Evolutionary conservation across 2,888 invertebrate genomes (phyloP).

Genomic region (Leptopilina drosophilae): DNA sequence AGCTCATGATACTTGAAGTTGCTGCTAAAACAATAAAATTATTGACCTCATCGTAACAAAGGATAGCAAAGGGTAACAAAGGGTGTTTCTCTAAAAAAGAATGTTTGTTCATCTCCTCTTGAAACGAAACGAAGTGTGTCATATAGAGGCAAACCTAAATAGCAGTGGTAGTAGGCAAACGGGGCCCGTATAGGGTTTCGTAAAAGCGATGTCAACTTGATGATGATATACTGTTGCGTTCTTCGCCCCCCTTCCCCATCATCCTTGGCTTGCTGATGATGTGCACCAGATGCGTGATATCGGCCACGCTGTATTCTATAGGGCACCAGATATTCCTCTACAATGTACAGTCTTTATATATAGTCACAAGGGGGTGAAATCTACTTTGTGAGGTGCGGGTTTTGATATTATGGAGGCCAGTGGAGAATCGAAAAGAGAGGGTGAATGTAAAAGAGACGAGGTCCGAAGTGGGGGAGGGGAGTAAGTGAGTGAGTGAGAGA

Average conservation of each 20-base stretch:
- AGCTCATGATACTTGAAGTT: too few species aligned
- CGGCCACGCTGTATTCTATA: slow-evolving; percentile 5
- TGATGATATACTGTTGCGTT: slow-evolving; percentile 75
- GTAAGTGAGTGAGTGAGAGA: too few species aligned
- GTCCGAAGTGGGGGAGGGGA: slow-evolving; percentile 47
- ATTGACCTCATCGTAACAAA: too few species aligned
- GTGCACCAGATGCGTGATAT: slow-evolving; percentile 50
- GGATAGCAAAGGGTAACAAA: neutral
- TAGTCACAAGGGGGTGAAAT: slow-evolving; percentile 49
- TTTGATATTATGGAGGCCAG: slow-evolving; percentile 54
- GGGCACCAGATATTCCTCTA: slow-evolving; percentile 3
- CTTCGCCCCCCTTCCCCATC: slow-evolving; percentile 66
- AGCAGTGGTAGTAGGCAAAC: slow-evolving; percentile 9
- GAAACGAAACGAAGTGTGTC: neutral
- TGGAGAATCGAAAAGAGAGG: slow-evolving; percentile 49
- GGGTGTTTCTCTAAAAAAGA: too few species aligned
- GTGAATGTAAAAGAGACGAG: slow-evolving; percentile 51
- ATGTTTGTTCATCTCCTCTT: neutral
- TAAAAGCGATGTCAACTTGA: slow-evolving; percentile 72
- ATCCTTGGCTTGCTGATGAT: slow-evolving; percentile 42
- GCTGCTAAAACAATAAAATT: too few species aligned
- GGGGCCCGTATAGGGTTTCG: slow-evolving; percentile 57
- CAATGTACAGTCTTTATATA: too few species aligned
- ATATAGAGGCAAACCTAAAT: neutral
- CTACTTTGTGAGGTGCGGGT: slow-evolving; percentile 53